phyloP scores from a whole-genome alignment of 2,888 invertebrate genomes.

The Fabriciana adippe region DNA sequence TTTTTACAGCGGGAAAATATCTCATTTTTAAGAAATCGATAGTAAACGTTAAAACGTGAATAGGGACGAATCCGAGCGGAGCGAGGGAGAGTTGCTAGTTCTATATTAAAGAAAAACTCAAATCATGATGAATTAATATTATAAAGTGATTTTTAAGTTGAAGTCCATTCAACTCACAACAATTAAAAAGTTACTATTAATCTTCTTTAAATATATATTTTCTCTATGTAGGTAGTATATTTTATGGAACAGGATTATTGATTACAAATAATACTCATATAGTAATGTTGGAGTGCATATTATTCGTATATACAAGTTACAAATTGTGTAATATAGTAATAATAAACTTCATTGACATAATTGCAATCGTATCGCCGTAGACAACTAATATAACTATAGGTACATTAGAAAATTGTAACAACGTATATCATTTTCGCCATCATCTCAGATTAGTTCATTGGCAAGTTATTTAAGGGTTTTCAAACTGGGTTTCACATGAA shows the following conservation, averaged over 20 bases:
- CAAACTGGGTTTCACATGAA: background rate
- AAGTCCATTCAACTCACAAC: too few species aligned
- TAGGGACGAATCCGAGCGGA: too few species aligned
- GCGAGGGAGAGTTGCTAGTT: too few species aligned
- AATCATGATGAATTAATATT: too few species aligned
- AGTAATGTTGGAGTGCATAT: slow-evolving; percentile 35
- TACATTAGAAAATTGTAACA: slow-evolving; percentile 3
- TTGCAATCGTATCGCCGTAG: slow-evolving; percentile 11
- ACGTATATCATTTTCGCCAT: background rate
- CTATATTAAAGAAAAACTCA: too few species aligned
- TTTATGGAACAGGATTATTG: background rate
- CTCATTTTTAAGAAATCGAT: too few species aligned
- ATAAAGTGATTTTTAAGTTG: too few species aligned
- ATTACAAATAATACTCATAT: slow-evolving; percentile 16
- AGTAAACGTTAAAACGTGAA: too few species aligned
- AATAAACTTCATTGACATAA: slow-evolving; percentile 22
- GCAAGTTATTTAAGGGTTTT: background rate
- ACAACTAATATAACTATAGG: background rate
- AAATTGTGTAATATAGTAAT: slow-evolving; percentile 53
- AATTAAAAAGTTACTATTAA: background rate
- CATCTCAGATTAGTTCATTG: background rate
- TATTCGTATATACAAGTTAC: slow-evolving; percentile 61
- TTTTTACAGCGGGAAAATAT: too few species aligned
- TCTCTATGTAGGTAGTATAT: background rate
- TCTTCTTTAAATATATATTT: background rate